Evolutionary conservation across 2,113 vertebrate genomes (phyloP).

Genomic region (Podilymbus podiceps): DNA sequence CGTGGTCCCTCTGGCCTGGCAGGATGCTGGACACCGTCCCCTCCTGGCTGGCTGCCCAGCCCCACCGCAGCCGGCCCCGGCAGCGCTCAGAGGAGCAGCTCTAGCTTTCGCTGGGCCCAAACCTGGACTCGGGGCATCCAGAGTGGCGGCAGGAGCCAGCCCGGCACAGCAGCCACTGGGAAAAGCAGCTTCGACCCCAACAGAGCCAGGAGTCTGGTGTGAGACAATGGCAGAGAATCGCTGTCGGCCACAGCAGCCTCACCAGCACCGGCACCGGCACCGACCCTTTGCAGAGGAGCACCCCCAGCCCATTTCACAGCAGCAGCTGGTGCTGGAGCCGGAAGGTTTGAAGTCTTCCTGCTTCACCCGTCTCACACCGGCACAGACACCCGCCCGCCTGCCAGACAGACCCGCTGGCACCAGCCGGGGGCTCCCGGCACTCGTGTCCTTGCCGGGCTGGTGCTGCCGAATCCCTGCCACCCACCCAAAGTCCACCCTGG

Average conservation of each 20-base stretch:
- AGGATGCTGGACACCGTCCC: rapidly evolving
- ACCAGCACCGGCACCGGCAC: not conserved
- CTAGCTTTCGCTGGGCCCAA: not conserved
- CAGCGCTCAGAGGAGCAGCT: not conserved
- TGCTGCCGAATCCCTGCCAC: rapidly evolving
- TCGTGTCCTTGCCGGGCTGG: not conserved
- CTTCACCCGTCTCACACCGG: not conserved
- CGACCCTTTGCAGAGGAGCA: rapidly evolving
- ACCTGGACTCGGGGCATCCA: not conserved
- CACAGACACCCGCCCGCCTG: rapidly evolving
- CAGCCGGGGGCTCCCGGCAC: rapidly evolving
- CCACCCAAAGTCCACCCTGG: not conserved
- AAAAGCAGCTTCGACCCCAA: rapidly evolving
- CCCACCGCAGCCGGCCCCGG: rapidly evolving
- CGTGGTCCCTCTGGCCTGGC: rapidly evolving
- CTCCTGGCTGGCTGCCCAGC: not conserved
- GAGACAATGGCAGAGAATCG: rapidly evolving
- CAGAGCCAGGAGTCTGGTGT: not conserved
- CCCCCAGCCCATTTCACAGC: not conserved
- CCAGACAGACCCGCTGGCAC: not conserved
- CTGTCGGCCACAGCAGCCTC: not conserved
- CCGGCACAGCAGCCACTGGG: rapidly evolving
- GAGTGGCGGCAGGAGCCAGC: not conserved
- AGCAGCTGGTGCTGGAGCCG: not conserved
- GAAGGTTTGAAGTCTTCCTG: not conserved